Percentiles rank a stretch among this genome's conserved stretches.
Evolutionary conservation across 2,113 vertebrate species (phyloP).

Genomic region (Empidonax traillii): DNA sequence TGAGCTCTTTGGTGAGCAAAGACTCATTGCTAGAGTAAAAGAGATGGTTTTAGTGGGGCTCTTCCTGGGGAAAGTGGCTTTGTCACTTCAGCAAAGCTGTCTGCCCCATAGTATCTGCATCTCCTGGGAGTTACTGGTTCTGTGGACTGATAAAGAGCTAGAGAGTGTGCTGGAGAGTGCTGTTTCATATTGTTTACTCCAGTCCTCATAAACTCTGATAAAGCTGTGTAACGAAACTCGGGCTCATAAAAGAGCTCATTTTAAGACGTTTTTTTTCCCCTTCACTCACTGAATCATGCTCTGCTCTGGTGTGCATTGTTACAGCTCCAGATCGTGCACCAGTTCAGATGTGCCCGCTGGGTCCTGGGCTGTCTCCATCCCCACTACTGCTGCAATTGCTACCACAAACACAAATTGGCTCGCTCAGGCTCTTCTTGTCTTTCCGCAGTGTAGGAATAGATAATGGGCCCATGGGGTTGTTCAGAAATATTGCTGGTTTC

Average conservation of each 20-base stretch:
- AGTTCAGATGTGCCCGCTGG: not conserved
- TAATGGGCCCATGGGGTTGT: not conserved
- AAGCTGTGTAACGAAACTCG: not conserved
- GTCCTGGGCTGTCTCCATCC: not conserved
- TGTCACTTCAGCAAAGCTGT: not conserved
- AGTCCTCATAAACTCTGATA: not conserved
- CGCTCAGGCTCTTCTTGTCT: not conserved
- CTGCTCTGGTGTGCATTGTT: not conserved
- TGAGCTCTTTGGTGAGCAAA: not conserved
- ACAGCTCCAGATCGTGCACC: not conserved
- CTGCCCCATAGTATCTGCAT: not conserved
- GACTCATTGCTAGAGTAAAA: not conserved
- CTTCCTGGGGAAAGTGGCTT: not conserved
- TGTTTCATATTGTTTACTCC: not conserved
- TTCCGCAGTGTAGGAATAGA: not conserved
- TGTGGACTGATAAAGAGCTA: not conserved
- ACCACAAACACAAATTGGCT: not conserved
- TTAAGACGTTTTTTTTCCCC: not conserved
- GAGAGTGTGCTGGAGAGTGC: not conserved
- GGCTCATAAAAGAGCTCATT: not conserved
- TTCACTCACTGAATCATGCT: not conserved
- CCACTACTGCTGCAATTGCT: not conserved
- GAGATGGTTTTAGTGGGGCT: not conserved
- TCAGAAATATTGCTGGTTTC: conserved; percentile 48
- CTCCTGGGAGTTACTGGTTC: not conserved